Percentiles rank a stretch among this genome's conserved stretches.
Conservation (phyloP, 2,888 invertebrate genomes). For the Watsonalla cultraria region DNA sequence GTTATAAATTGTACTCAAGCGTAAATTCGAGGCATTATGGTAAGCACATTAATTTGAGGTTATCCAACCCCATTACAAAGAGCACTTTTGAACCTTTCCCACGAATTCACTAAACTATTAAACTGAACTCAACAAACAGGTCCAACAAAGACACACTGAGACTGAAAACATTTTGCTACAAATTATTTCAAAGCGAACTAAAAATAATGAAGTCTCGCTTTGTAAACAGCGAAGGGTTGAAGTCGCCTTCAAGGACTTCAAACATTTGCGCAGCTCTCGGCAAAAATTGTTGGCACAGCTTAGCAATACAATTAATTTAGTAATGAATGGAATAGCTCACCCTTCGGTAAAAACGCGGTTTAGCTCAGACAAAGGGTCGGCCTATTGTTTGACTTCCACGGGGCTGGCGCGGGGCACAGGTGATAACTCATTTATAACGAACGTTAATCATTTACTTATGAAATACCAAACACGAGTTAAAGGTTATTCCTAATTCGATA, state of each 20-base stretch:
- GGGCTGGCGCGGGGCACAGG: not conserved
- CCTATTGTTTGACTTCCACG: not conserved
- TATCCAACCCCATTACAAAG: not conserved
- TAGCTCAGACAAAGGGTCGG: not conserved
- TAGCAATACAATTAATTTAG: constrained; percentile 2
- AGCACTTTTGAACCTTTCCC: not conserved
- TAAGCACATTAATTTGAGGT: no score
- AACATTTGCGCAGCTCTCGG: constrained; percentile 1
- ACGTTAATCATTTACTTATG: no score
- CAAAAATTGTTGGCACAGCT: constrained; percentile 1
- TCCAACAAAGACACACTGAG: not conserved
- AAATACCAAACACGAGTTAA: no score
- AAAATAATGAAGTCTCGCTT: not conserved
- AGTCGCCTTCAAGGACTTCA: not conserved
- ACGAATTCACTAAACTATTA: not conserved
- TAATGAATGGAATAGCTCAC: not conserved
- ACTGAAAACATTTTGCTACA: not conserved
- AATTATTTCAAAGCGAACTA: not conserved
- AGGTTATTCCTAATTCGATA: no score
- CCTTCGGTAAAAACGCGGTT: not conserved
- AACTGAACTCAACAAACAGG: not conserved
- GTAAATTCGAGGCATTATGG: no score
- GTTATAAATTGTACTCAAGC: no score
- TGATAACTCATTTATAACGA: no score
- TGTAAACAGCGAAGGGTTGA: not conserved